Evolutionary conservation across 2,113 vertebrate genomes (phyloP).

Genomic region (Microcebus ravelobensis): DNA sequence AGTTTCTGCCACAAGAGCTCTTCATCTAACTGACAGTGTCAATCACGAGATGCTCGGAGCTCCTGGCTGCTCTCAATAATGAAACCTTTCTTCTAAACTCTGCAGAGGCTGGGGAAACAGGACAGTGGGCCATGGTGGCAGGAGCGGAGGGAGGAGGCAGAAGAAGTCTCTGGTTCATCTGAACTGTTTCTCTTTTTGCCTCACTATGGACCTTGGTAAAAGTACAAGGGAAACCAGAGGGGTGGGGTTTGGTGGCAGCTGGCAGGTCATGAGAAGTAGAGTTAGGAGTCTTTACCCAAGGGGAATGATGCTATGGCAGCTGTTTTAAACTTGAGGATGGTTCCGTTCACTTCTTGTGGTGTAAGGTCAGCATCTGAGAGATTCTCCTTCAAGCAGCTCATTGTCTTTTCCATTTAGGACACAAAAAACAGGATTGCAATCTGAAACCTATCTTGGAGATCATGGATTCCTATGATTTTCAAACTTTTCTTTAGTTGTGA

Average conservation of each 20-base stretch:
- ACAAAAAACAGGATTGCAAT: neutral
- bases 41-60: conserved; percentile 45
- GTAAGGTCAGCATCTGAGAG: neutral
- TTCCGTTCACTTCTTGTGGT: neutral
- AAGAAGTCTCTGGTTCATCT: neutral
- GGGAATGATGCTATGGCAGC: neutral
- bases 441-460: neutral
- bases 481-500: neutral
- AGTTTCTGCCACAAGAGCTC: conserved; percentile 59
- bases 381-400: neutral
- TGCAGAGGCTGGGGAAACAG: neutral
- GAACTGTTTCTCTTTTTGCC: neutral
- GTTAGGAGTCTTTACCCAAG: neutral
- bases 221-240: neutral
- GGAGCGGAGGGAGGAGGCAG: neutral
- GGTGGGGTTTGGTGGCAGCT: neutral
- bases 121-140: neutral
- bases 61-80: conserved; percentile 8
- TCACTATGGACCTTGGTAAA: neutral
- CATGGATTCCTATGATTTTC: neutral
- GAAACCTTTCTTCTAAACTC: conserved; percentile 38
- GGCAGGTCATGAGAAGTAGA: neutral
- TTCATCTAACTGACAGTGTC: conserved; percentile 65
- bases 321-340: neutral
- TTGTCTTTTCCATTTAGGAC: neutral